These are phyloP conservation scores for Catagonus wagneri DNA, from an alignment of 2,113 vertebrate genomes.

Conservation along the genomic window DNA sequence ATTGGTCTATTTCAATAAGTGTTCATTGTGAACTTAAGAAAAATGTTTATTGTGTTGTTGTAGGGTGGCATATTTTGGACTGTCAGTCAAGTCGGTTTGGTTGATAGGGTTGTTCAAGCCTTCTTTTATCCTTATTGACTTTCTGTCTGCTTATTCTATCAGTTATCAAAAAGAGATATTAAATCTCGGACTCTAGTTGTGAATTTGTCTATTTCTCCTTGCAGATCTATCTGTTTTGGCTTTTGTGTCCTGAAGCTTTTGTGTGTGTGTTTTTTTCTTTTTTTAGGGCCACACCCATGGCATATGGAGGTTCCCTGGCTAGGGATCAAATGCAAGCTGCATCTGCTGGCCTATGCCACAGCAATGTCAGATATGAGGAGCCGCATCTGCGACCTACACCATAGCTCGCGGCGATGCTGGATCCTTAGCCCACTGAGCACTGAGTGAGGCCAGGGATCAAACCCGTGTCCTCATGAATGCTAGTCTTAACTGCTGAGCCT, in stretches of 20 bases:
- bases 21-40: constrained; percentile 1
- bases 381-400: too few species aligned
- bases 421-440: too few species aligned
- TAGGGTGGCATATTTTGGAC: neutral
- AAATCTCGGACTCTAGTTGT: neutral
- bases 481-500: too few species aligned
- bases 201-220: neutral
- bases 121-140: neutral
- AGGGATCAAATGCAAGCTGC: too few species aligned
- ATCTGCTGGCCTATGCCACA: too few species aligned
- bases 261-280: neutral
- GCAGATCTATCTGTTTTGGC: neutral
- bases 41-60: neutral
- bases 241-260: neutral
- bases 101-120: neutral
- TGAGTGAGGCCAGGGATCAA: too few species aligned
- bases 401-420: too few species aligned
- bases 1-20: neutral
- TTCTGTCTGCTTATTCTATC: neutral
- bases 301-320: too few species aligned
- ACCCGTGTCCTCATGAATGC: too few species aligned
- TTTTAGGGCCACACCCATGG: too few species aligned
- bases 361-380: too few species aligned
- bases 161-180: neutral
- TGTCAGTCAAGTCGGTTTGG: neutral